Conservation (phyloP, 2,888 invertebrate genomes). For the Incurvaria masculella region DNA sequence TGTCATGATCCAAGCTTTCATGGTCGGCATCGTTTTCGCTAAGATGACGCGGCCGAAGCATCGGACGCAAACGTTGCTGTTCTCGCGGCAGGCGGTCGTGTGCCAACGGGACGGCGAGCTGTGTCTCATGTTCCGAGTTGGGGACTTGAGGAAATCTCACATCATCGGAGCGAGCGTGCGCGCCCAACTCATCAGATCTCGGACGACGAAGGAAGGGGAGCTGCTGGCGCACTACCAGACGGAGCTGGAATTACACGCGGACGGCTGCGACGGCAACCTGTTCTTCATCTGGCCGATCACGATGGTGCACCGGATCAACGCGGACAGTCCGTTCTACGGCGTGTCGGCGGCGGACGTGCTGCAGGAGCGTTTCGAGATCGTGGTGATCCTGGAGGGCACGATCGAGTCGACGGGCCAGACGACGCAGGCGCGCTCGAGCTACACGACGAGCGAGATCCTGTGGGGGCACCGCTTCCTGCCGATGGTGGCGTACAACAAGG, state of each 20-base stretch:
- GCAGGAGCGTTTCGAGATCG: constrained; percentile 77
- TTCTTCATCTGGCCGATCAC: constrained; percentile 95
- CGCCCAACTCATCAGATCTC: constrained; percentile 77
- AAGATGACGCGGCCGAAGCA: constrained; percentile 92
- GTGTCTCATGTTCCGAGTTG: constrained; percentile 84
- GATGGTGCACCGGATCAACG: constrained; percentile 83
- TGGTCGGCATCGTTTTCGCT: constrained; percentile 84
- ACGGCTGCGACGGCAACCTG: constrained; percentile 77
- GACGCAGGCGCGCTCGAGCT: constrained; percentile 73
- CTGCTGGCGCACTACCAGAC: constrained; percentile 76
- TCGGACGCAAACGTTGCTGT: constrained; percentile 84
- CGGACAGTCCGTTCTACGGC: constrained; percentile 78
- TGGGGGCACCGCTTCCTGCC: constrained; percentile 80
- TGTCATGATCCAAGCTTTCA: constrained; percentile 75
- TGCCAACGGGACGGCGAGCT: constrained; percentile 80
- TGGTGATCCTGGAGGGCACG: constrained; percentile 79
- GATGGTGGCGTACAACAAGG: constrained; percentile 71
- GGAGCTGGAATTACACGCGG: constrained; percentile 66
- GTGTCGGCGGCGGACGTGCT: constrained; percentile 80
- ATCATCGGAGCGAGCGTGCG: constrained; percentile 86
- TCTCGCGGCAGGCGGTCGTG: constrained; percentile 80
- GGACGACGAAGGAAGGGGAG: constrained; percentile 85
- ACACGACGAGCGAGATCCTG: constrained; percentile 72
- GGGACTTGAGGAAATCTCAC: constrained; percentile 87
- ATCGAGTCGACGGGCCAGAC: constrained; percentile 78